Conservation (phyloP, 1,140 invertebrate species). For the Conus betulinus region DNA sequence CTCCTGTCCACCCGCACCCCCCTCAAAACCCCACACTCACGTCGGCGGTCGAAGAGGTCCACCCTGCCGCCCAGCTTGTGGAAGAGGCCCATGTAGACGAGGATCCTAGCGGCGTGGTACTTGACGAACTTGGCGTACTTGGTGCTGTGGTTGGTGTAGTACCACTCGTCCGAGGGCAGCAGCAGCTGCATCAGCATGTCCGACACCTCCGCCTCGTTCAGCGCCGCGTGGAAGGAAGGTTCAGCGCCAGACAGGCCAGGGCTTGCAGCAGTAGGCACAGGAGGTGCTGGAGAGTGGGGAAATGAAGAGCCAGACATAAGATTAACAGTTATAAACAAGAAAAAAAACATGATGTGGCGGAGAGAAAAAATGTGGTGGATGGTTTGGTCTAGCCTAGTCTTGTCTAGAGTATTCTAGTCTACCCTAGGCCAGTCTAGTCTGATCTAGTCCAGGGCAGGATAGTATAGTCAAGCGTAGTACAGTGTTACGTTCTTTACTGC, state of each 20-base stretch:
- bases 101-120: constrained; percentile 83
- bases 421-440: too few relatives aligned
- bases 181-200: constrained; percentile 83
- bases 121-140: constrained; percentile 84
- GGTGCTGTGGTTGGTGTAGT: constrained; percentile 85
- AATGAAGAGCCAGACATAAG: neutral
- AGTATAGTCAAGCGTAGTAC: too few relatives aligned
- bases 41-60: constrained; percentile 77
- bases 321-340: neutral
- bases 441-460: too few relatives aligned
- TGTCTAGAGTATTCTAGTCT: neutral
- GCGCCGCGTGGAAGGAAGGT: constrained; percentile 78
- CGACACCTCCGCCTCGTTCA: constrained; percentile 81
- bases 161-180: constrained; percentile 85
- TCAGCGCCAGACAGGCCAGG: constrained; percentile 81
- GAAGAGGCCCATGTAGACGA: constrained; percentile 81
- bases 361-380: too few relatives aligned
- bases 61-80: constrained; percentile 78
- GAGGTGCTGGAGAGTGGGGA: constrained; percentile 79
- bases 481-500: too few relatives aligned
- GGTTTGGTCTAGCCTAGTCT: neutral
- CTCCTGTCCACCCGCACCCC: neutral
- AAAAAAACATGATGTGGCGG: neutral
- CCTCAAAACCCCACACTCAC: constrained; percentile 51
- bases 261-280: constrained; percentile 83